Conservation (phyloP, 2,797 vertebrate genomes). For the Xiphorhynchus erythropygius region DNA sequence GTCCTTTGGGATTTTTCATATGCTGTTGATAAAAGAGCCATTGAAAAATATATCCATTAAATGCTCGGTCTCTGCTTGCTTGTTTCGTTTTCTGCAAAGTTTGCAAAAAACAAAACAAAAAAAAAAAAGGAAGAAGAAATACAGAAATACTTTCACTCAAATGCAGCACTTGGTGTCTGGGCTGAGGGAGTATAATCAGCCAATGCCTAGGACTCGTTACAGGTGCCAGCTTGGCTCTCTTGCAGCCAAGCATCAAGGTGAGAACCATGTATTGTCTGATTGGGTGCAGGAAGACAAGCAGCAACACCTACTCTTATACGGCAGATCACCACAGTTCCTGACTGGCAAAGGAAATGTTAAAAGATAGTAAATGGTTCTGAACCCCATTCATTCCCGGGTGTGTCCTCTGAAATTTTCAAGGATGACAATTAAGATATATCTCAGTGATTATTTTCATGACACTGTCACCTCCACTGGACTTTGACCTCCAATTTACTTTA, state of each 20-base stretch:
- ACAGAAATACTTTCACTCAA: neutral
- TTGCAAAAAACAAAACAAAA: neutral
- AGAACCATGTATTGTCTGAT: neutral
- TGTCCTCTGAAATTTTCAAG: slow-evolving; percentile 3
- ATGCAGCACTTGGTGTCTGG: neutral
- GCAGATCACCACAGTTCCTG: neutral
- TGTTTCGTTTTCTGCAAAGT: neutral
- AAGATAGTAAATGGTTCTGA: neutral
- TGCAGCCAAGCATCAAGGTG: neutral
- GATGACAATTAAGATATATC: neutral
- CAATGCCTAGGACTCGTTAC: neutral
- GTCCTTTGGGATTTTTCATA: slow-evolving; percentile 56
- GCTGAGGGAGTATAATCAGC: neutral
- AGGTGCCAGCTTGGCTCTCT: neutral
- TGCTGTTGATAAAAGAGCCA: slow-evolving; percentile 18
- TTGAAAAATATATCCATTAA: slow-evolving; percentile 49
- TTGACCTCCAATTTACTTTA: neutral
- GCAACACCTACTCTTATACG: neutral
- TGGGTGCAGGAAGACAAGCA: neutral
- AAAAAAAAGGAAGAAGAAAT: neutral
- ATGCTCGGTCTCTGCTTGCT: neutral
- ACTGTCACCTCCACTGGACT: neutral
- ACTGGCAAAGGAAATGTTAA: neutral
- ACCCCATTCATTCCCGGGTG: neutral
- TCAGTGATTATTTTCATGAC: slow-evolving; percentile 19